Evolutionary conservation across 2,797 vertebrate genomes (phyloP), one percentile per base, ranked within the genome.

Genomic region (Alectoris magna): DNA sequence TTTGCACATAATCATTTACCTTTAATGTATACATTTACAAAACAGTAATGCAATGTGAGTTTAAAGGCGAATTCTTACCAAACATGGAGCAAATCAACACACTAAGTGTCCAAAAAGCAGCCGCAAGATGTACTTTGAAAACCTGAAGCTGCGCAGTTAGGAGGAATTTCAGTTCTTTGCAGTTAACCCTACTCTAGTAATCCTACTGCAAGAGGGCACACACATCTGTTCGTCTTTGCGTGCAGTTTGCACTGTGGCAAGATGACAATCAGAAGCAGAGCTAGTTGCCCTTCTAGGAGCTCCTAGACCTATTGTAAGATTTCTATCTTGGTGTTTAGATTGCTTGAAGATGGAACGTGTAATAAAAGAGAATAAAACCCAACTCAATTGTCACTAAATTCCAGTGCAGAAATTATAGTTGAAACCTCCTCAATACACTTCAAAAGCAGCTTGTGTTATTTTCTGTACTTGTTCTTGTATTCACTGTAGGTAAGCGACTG

Each of bases 221-320:
- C n/a, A 39, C 26, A 62, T 93, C 78, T 94, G 44, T 76, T 87
- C 88, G 75, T 56, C 70, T 75, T 91, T 90, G 70, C 39, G 56
- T 17, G 72, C 27, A 72, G 15, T 14, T n/a, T 58, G 22, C 2
- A 0, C 82, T 85, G 55, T 77, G 53, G 62, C 59, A 88, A 63
- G 39, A 82, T 62, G 58, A 88, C 91, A 96, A 96, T 90, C 48
- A 74, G 86, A 88, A 93, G 69, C 78, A 88, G 91, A 88, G 36
- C 15, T 86, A 68, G 48, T 24, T 89, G 43, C 23, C 51, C 39
- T 86, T 84, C 34, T 44, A 84, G 63, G 68, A 88, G 62, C 21
- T 64, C 77, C 27, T 22, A 68, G 22, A 73, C 76, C 44, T 64
- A 17, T 70, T 38, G 16, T 70, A 58, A 82, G 64, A 16, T 70